Conservation (phyloP, 2,888 invertebrate species). For the Phyllotreta striolata region DNA sequence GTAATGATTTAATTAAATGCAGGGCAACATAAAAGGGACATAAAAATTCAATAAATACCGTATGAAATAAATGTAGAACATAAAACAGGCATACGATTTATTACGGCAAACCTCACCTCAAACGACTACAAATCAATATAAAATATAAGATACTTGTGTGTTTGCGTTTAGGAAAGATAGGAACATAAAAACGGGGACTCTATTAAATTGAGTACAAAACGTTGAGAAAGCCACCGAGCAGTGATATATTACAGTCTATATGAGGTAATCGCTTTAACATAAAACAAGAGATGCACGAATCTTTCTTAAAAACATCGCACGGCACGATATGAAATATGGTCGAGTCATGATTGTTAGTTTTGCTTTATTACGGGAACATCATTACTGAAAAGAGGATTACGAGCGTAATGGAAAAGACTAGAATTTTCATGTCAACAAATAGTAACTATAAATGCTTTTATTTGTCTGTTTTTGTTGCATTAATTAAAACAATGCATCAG, state of each 20-base stretch:
- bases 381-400: background rate
- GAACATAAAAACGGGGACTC: conserved; percentile 8
- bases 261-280: conserved; percentile 33
- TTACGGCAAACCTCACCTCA: background rate
- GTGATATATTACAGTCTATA: conserved; percentile 24
- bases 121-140: conserved; percentile 12
- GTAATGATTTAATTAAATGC: background rate
- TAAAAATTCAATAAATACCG: conserved; percentile 6
- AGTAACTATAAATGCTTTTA: too few relatives aligned
- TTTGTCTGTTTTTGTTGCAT: too few relatives aligned
- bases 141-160: conserved; percentile 20
- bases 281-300: conserved; percentile 32
- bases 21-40: conserved; percentile 2
- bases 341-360: conserved; percentile 24
- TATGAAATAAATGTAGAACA: background rate
- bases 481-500: too few relatives aligned
- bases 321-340: conserved; percentile 51
- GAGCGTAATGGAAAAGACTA: background rate
- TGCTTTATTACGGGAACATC: conserved; percentile 19
- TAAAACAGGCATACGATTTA: conserved; percentile 2
- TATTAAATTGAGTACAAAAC: conserved; percentile 26
- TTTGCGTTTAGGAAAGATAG: conserved; percentile 19
- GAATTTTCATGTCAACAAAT: background rate
- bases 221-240: conserved; percentile 15
- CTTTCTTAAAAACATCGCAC: conserved; percentile 45